A percentile compares a stretch with the other conserved stretches of the same genome.
These are phyloP conservation scores for Stigmatopora nigra DNA, from an alignment of 2,113 vertebrate genomes.

Conservation along the genomic window DNA sequence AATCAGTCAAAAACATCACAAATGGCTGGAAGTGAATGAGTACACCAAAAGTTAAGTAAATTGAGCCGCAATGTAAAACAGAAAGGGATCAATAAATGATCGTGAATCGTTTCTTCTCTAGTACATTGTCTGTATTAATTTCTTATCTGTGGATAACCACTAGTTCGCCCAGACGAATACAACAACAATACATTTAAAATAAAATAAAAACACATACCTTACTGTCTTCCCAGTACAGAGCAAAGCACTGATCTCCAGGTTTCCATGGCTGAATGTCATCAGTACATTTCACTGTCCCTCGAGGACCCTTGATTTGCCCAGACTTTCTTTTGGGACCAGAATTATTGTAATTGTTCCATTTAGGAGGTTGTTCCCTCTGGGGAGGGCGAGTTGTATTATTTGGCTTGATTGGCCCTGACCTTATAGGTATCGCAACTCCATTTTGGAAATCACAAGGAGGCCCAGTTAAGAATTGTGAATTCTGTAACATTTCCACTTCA, in stretches of 20 bases:
- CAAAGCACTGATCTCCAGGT: constrained; percentile 91
- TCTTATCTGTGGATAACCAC: neutral
- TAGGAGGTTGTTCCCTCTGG: constrained; percentile 68
- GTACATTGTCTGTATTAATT: neutral
- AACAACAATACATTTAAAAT: no score
- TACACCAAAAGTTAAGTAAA: no score
- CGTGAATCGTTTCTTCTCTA: no score
- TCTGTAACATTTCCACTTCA: constrained; percentile 66
- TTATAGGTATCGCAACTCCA: constrained; percentile 79
- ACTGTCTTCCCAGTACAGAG: constrained; percentile 97
- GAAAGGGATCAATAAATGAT: no score
- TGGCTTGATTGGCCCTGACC: constrained; percentile 86
- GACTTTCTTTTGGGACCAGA: constrained; percentile 78
- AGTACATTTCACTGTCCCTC: constrained; percentile 73
- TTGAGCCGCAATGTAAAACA: no score
- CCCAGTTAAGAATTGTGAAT: constrained; percentile 47
- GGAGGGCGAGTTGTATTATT: constrained; percentile 47
- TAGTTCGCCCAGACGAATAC: no score
- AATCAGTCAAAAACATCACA: no score
- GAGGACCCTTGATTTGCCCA: constrained; percentile 74
- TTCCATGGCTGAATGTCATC: constrained; percentile 71
- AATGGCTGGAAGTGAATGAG: neutral
- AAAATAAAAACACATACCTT: constrained; percentile 73
- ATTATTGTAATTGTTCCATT: constrained; percentile 72
- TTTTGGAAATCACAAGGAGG: constrained; percentile 71